phyloP scores from a whole-genome alignment of 2,113 vertebrate species.

The Scomber japonicus region DNA sequence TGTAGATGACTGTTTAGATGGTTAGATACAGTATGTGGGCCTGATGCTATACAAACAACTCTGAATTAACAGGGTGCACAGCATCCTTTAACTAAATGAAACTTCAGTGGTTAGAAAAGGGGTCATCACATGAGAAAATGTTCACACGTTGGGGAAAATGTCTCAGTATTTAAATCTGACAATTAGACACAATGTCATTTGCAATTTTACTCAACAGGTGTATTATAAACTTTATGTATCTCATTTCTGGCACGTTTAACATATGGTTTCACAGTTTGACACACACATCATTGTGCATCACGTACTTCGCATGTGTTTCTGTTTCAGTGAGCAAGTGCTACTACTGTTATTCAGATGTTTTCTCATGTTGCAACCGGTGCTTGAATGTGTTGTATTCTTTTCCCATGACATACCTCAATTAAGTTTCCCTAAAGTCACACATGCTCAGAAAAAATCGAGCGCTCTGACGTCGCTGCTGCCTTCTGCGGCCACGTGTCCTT shows the following conservation, averaged over 20 bases:
- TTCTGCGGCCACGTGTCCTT: too few relatives aligned
- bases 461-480: background rate
- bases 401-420: background rate
- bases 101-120: background rate
- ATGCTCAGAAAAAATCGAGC: background rate
- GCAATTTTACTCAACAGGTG: too few relatives aligned
- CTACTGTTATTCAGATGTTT: background rate
- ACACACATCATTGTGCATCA: background rate
- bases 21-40: background rate
- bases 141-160: background rate
- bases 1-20: background rate
- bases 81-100: too few relatives aligned
- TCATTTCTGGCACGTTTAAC: background rate
- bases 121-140: background rate
- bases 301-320: background rate
- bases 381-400: background rate
- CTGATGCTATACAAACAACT: conserved; percentile 6
- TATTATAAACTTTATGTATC: too few relatives aligned
- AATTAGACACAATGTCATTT: too few relatives aligned
- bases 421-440: background rate
- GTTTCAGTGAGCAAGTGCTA: conserved; percentile 1
- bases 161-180: too few relatives aligned
- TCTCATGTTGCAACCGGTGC: background rate
- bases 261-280: conserved; percentile 6
- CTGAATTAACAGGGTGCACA: conserved; percentile 8